Conservation (phyloP, 2,888 invertebrate species). For the Drosophila formosana region DNA sequence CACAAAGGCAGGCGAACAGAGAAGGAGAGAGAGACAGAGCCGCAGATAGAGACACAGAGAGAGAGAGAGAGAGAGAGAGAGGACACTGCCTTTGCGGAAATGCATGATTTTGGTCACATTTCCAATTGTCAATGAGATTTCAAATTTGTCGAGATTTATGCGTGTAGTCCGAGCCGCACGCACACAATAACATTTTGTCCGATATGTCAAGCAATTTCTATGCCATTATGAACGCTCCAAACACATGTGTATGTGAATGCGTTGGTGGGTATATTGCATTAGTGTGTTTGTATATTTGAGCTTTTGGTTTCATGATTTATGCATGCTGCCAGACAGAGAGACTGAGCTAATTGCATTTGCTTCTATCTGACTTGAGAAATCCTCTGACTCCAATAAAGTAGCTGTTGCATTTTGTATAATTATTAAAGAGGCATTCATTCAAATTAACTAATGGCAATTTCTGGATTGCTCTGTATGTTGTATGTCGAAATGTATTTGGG, state of each 20-base stretch:
- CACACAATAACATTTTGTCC: conserved; percentile 57
- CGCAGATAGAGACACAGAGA: not conserved
- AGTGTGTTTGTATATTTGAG: conserved; percentile 56
- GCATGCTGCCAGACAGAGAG: conserved; percentile 35
- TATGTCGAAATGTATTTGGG: not conserved
- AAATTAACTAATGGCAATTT: conserved; percentile 2
- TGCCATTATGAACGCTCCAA: conserved; percentile 62
- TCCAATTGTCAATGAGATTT: conserved; percentile 80
- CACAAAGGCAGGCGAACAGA: not conserved
- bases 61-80: conserved; percentile 15
- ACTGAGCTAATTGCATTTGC: conserved; percentile 68
- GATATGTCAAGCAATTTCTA: conserved; percentile 61
- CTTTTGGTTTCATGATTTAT: conserved; percentile 72
- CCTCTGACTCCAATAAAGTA: conserved; percentile 41
- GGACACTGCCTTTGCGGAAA: conserved; percentile 55
- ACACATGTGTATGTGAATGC: conserved; percentile 1
- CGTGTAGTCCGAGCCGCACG: conserved; percentile 41
- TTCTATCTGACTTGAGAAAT: conserved; percentile 45
- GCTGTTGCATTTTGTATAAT: conserved; percentile 8
- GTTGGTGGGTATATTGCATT: not conserved
- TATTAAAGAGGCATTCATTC: conserved; percentile 6
- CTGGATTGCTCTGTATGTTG: not conserved
- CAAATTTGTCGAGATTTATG: conserved; percentile 75
- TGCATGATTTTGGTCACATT: conserved; percentile 79
- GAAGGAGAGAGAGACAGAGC: not conserved